Base-by-base conservation (phyloP, 2,797 vertebrate genomes). In the Manis pentadactyla region DNA sequence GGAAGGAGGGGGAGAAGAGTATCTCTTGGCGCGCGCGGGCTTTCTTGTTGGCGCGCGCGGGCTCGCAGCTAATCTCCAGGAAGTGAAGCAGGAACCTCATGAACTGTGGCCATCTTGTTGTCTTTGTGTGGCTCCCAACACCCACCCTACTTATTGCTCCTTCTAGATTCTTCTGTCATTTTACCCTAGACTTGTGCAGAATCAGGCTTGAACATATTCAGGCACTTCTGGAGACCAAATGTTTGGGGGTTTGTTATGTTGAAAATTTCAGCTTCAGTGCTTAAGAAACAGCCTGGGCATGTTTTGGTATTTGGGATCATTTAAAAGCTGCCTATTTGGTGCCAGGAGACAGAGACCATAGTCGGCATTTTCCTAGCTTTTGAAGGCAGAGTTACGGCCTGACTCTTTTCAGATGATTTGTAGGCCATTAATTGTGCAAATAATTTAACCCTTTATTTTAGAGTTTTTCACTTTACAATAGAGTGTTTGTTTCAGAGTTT, bases 171-270 rank as follows among this genome's bases (percentile, higher is more conserved):
- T 57, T 95, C 55, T 87, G 53, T 49, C 93, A 64, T 84, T 95
- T 95, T 78, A 68, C 64, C 66, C 27, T 34, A 81, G 91, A 93
- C 61, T 81, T 89, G 91, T 59, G 82, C 94, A 93, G 90, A 96
- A 97, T 96, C 93, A 94, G 93, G 79, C 94, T 96, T 84, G 91
- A 91, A 93, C 87, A 87, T 69, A 97, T 94, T 89, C 79, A 49
- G 86, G 55, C 92, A 68, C 90, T 93, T 89, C 95, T 97, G 89
- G 97, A 97, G 96, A 97, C 93, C 95, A 96, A 96, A 96, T 97
- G 92, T 97, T 94, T n/a, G 89, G 93, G 92, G 87, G 75, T 95
- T 96, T 96, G 96, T 92, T 97, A 68, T 94, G 94, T 90, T 97
- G 97, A 95, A 93, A 97, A 94, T 96, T 97, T 97, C 92, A 93